Base-by-base conservation (phyloP, 2,113 vertebrate genomes). In the Syngnathus typhle region DNA sequence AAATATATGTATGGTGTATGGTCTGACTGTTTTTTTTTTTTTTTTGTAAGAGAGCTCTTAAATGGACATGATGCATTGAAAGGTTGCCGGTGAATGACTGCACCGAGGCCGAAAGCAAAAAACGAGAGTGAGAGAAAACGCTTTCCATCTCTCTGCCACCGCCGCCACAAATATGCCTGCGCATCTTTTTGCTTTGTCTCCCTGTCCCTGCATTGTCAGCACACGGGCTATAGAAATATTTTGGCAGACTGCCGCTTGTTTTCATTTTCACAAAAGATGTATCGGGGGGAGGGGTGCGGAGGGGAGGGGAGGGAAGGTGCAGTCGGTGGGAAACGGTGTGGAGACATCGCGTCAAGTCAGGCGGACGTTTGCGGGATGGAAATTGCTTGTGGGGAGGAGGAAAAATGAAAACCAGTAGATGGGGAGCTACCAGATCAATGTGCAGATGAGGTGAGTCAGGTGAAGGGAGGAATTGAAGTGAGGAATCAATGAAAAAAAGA, bases 251-350 rank as follows among this genome's bases (percentile, higher is more conserved):
- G 77, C 72, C 82, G 87, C 85, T 88, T 90, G 88, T 90, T 90
- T 90, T 90, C 87, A 81, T 88, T 88, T 88, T 82, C 82, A 88
- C 88, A 88, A 88, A 88, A 88, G 84, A 88, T 84, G 83, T 79
- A 79, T 75, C 43, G 76, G 74, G 70, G 11, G 73, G 37, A 58
- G 16, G 36, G 8, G 19, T 49, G 44, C 27, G 10, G 10, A 43
- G 37, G 60, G 38, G 10, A 43, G 37, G 60, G 38, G 46, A 21
- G 9, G 37, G 10, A 2, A 63, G 69, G 18, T 15, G 39, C 38
- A 56, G 39, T 60, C 10, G 59, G 59, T 65, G 79, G 46, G 56
- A 79, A 76, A 83, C 68, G 23, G 11, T 27, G 79, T 77, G 70
- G 77, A 76, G 71, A 67, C 68, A 69, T 69, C 73, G 69, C 76